Conservation (phyloP, 2,888 invertebrate species). For the Pristionchus entomophagus region DNA sequence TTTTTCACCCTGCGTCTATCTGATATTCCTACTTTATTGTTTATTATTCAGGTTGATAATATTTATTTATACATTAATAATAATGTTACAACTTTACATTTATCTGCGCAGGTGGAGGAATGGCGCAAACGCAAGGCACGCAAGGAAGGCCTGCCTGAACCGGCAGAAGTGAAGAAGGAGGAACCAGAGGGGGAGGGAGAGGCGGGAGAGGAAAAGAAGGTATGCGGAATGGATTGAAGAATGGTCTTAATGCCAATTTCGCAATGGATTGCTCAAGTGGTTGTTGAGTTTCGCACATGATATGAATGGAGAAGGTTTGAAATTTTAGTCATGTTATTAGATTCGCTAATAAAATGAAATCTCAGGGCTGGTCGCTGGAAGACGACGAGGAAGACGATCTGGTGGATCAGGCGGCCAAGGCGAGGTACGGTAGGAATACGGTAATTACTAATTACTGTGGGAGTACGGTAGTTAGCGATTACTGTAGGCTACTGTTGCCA, state of each 20-base stretch:
- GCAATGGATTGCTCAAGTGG: not conserved
- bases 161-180: constrained; percentile 33
- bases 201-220: constrained; percentile 29
- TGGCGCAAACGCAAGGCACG: constrained; percentile 39
- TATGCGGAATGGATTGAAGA: too few species aligned
- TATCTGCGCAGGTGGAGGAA: constrained; percentile 35
- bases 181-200: not conserved
- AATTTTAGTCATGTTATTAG: too few species aligned
- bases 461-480: not conserved
- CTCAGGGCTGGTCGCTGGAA: constrained; percentile 95
- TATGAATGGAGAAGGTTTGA: too few species aligned
- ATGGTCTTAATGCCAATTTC: not conserved
- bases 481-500: not conserved
- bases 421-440: not conserved
- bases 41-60: too few species aligned
- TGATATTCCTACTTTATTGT: too few species aligned
- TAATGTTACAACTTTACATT: too few species aligned
- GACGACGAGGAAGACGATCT: constrained; percentile 83
- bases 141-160: constrained; percentile 4
- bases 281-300: not conserved
- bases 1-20: too few species aligned
- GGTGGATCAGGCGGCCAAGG: not conserved
- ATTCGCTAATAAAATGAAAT: not conserved
- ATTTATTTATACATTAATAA: too few species aligned
- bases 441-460: not conserved